phyloP scores from a whole-genome alignment of 2,797 vertebrate species.

The Ctenopoma kingsleyae region DNA sequence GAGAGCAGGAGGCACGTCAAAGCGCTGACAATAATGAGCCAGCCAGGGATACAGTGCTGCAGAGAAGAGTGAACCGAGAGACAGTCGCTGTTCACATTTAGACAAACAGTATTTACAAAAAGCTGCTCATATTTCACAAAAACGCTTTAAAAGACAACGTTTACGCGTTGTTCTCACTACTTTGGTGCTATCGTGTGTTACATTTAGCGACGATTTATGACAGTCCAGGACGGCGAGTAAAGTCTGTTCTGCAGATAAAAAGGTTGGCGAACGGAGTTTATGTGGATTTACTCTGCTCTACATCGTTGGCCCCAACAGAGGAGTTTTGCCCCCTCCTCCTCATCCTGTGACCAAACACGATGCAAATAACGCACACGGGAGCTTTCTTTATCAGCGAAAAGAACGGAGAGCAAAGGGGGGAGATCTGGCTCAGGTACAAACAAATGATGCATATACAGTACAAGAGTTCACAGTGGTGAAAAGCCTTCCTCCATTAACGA shows the following conservation, averaged over 20 bases:
- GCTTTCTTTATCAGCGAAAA: slow-evolving; percentile 56
- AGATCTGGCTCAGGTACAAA: slow-evolving; percentile 55
- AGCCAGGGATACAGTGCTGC: slow-evolving; percentile 50
- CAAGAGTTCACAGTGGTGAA: slow-evolving; percentile 43
- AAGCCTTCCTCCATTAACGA: slow-evolving; percentile 32
- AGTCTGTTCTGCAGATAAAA: slow-evolving; percentile 40
- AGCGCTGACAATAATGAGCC: slow-evolving; percentile 73
- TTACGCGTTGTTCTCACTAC: not conserved
- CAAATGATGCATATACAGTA: slow-evolving; percentile 49
- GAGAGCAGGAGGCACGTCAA: slow-evolving; percentile 75
- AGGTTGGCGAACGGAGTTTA: slow-evolving; percentile 44
- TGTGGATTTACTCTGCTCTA: slow-evolving; percentile 46
- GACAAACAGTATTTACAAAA: slow-evolving; percentile 48
- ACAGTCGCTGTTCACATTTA: slow-evolving; percentile 50
- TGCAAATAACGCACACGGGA: slow-evolving; percentile 54
- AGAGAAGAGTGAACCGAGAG: slow-evolving; percentile 50
- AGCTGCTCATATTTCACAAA: slow-evolving; percentile 21
- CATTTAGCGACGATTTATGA: slow-evolving; percentile 6
- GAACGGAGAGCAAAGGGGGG: slow-evolving; percentile 34
- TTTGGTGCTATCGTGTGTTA: not conserved
- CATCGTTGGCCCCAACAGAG: slow-evolving; percentile 34
- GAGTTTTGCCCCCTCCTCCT: slow-evolving; percentile 5
- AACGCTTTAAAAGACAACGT: not conserved
- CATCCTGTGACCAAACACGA: slow-evolving; percentile 61
- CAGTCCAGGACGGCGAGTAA: slow-evolving; percentile 13